Evolutionary conservation across 2,113 vertebrate species (phyloP).

Genomic region (Natator depressus): DNA sequence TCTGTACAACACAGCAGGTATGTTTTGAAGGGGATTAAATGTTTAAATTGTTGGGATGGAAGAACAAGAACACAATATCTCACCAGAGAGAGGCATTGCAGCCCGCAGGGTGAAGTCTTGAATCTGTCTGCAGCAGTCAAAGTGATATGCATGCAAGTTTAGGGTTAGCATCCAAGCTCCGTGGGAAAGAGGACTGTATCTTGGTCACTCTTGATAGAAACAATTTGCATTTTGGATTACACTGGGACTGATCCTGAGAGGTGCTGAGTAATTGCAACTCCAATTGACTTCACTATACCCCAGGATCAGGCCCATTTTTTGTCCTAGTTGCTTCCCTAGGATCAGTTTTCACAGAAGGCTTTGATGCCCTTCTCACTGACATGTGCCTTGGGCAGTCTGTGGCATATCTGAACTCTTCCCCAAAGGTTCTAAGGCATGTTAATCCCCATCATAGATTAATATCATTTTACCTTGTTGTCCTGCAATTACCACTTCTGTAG

Average conservation of each 20-base stretch:
- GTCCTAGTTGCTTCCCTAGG: not conserved
- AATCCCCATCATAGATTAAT: fast-evolving
- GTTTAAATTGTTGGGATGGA: not conserved
- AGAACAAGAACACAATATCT: not conserved
- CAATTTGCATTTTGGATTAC: not conserved
- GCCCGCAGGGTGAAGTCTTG: not conserved
- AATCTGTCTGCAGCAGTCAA: fast-evolving
- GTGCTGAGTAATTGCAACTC: not conserved
- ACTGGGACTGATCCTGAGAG: not conserved
- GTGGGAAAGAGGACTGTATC: fast-evolving
- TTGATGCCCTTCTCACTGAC: not conserved
- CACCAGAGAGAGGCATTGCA: fast-evolving
- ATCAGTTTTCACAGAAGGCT: not conserved
- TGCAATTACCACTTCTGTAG: not conserved
- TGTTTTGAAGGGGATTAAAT: not conserved
- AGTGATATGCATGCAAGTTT: fast-evolving
- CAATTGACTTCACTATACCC: not conserved
- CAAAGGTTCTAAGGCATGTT: fast-evolving
- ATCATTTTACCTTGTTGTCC: fast-evolving
- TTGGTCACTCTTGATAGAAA: not conserved
- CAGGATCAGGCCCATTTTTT: fast-evolving
- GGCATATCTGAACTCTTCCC: not conserved
- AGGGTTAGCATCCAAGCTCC: fast-evolving
- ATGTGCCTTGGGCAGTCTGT: not conserved
- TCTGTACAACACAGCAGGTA: not conserved